Percentiles rank a stretch among this genome's conserved stretches.
Conservation (phyloP, 2,113 vertebrate genomes). For the Brachyistius frenatus region DNA sequence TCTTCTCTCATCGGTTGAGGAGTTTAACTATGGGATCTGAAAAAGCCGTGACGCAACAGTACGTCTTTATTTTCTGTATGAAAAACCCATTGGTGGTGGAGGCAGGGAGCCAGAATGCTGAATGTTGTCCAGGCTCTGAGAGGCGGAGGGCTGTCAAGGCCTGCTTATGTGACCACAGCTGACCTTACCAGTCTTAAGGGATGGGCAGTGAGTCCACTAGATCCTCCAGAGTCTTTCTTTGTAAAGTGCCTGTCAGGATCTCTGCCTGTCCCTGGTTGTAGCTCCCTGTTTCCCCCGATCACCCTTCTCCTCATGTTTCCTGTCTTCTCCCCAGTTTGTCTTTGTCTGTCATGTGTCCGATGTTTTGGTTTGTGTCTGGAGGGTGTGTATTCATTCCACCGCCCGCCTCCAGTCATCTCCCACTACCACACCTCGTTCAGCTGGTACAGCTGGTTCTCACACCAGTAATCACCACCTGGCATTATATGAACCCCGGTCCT, state of each 20-base stretch:
- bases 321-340: too few relatives aligned
- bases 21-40: constrained; percentile 63
- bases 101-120: constrained; percentile 36
- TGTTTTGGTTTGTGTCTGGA: too few relatives aligned
- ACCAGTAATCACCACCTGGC: too few relatives aligned
- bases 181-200: neutral
- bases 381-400: too few relatives aligned
- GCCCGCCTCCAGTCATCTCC: too few relatives aligned
- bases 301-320: too few relatives aligned
- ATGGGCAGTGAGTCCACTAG: neutral
- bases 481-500: too few relatives aligned
- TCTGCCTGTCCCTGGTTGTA: too few relatives aligned
- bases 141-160: neutral
- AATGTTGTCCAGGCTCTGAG: constrained; percentile 24
- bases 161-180: constrained; percentile 3
- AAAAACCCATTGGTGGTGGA: constrained; percentile 28
- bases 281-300: too few relatives aligned
- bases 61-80: constrained; percentile 68
- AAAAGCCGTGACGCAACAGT: constrained; percentile 64
- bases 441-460: too few relatives aligned
- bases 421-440: too few relatives aligned
- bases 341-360: too few relatives aligned
- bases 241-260: neutral
- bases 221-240: constrained; percentile 4
- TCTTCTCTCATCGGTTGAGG: constrained; percentile 65